Conservation (phyloP, 2,797 vertebrate species). For the Iguana delicatissima region DNA sequence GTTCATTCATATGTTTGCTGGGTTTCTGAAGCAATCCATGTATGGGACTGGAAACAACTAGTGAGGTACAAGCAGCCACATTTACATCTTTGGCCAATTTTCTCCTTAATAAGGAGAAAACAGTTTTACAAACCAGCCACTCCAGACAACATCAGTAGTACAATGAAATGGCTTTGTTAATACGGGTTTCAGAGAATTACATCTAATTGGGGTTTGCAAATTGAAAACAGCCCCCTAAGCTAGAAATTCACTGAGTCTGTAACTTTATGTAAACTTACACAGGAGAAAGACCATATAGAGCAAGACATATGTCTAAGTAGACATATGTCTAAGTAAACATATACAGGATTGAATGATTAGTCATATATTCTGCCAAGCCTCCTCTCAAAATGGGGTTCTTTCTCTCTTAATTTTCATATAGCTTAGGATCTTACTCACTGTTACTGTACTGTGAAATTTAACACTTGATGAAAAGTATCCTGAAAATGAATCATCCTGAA, state of each 20-base stretch:
- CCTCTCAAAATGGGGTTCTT: background rate
- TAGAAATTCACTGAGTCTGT: background rate
- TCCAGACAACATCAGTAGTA: background rate
- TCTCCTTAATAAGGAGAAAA: constrained; percentile 9
- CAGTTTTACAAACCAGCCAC: background rate
- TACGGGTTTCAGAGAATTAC: background rate
- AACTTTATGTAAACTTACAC: background rate
- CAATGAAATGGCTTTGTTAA: background rate
- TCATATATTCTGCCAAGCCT: background rate
- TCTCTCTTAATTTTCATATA: background rate
- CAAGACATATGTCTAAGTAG: background rate
- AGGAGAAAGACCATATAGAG: background rate
- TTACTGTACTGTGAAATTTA: background rate
- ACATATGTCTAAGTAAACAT: background rate
- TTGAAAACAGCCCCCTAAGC: background rate
- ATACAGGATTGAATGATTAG: background rate
- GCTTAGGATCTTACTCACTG: background rate
- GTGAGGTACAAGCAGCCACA: background rate
- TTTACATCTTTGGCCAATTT: constrained; percentile 25
- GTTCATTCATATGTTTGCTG: constrained; percentile 12
- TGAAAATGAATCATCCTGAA: no score
- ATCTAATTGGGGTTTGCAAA: background rate
- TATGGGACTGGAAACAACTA: constrained; percentile 10
- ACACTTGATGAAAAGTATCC: background rate
- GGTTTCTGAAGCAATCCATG: constrained; percentile 18